Conservation (phyloP, 1,140 invertebrate species). For the Drosophila nigrodunni region DNA sequence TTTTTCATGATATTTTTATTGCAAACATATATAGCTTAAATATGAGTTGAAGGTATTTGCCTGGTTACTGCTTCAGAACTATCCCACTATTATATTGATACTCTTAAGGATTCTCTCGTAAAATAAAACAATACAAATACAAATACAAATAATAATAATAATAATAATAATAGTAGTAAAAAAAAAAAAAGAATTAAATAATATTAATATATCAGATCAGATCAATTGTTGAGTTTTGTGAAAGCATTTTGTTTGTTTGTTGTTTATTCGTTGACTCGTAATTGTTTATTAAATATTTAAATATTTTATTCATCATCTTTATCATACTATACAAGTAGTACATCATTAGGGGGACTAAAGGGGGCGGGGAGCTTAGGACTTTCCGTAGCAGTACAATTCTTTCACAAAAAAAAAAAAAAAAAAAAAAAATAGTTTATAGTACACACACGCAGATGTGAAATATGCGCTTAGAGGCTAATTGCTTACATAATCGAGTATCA, state of each 20-base stretch:
- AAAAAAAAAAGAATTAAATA: slow-evolving; percentile 42
- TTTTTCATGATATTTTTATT: slow-evolving; percentile 78
- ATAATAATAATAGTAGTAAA: slow-evolving; percentile 19
- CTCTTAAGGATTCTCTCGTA: slow-evolving; percentile 62
- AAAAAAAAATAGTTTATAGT: slow-evolving; percentile 36
- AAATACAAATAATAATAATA: slow-evolving; percentile 30
- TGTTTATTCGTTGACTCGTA: slow-evolving; percentile 61
- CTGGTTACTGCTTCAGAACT: slow-evolving; percentile 74
- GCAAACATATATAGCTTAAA: slow-evolving; percentile 80
- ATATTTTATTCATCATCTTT: slow-evolving; percentile 14
- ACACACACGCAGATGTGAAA: slow-evolving; percentile 37
- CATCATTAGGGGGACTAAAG: not conserved
- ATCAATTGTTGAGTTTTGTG: slow-evolving; percentile 51
- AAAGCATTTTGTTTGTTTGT: slow-evolving; percentile 49
- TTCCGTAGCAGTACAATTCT: slow-evolving; percentile 22
- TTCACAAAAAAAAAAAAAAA: slow-evolving; percentile 52
- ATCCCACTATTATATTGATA: slow-evolving; percentile 72
- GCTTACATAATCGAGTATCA: slow-evolving; percentile 76
- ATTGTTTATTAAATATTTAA: slow-evolving; percentile 22
- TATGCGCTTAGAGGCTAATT: slow-evolving; percentile 64
- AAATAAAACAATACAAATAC: slow-evolving; percentile 27
- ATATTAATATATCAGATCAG: slow-evolving; percentile 30
- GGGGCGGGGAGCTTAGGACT: not conserved
- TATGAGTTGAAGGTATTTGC: slow-evolving; percentile 78
- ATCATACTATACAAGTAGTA: slow-evolving; percentile 24